Percentiles rank a stretch among this genome's conserved stretches.
phyloP scores from a whole-genome alignment of 2,113 vertebrate species.

The Embiotoca jacksoni region DNA sequence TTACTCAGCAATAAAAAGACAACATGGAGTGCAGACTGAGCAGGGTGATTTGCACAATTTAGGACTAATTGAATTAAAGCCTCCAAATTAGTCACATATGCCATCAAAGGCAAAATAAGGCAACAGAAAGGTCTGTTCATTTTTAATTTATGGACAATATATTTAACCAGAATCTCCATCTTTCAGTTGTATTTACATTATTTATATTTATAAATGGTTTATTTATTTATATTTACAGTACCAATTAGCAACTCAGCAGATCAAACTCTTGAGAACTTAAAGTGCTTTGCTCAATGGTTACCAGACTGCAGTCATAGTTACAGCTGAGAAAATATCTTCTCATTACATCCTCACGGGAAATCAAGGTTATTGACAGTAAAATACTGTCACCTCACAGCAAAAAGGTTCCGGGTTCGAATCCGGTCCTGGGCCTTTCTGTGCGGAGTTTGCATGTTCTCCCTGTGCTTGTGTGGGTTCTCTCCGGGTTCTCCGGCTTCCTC shows the following conservation, averaged over 20 bases:
- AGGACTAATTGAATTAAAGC: conserved; percentile 43
- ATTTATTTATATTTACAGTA: background rate
- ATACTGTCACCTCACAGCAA: too few species aligned
- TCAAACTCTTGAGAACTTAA: background rate
- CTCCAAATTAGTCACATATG: conserved; percentile 29
- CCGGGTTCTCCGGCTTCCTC: too few species aligned
- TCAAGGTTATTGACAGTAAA: too few species aligned
- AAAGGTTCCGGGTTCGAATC: too few species aligned
- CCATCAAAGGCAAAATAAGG: background rate
- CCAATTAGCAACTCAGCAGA: background rate
- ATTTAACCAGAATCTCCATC: background rate
- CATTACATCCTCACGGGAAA: too few species aligned
- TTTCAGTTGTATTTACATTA: background rate
- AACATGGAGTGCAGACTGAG: background rate
- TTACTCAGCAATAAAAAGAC: conserved; percentile 65
- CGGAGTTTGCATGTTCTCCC: too few species aligned
- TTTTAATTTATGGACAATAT: conserved; percentile 15
- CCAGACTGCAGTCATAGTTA: too few species aligned
- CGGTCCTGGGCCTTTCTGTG: too few species aligned
- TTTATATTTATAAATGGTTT: too few species aligned
- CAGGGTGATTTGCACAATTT: conserved; percentile 31
- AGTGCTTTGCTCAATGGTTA: too few species aligned
- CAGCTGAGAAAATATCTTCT: too few species aligned
- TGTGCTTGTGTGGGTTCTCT: too few species aligned
- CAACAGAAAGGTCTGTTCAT: background rate